Percentiles rank a stretch among this genome's conserved stretches.
phyloP scores from a whole-genome alignment of 2,113 vertebrate genomes.

The Colaptes auratus region DNA sequence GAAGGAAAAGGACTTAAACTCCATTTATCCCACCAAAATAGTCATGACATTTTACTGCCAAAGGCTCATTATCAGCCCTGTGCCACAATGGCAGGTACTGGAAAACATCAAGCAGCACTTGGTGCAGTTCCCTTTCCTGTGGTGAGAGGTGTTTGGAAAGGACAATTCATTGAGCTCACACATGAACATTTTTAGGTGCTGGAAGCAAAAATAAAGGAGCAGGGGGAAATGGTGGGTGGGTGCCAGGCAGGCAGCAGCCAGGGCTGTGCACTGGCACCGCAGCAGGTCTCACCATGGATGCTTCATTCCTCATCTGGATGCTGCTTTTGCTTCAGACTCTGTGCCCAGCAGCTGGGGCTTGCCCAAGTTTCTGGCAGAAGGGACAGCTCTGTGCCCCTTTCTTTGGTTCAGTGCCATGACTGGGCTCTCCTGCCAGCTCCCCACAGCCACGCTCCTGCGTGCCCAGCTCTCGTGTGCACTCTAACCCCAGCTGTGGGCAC shows the following conservation, averaged over 20 bases:
- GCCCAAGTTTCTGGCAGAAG: background rate
- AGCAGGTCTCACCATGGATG: background rate
- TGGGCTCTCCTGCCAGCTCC: background rate
- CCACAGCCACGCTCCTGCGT: background rate
- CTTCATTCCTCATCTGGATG: background rate
- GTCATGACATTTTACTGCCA: background rate
- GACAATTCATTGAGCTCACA: background rate
- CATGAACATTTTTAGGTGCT: background rate
- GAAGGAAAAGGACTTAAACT: background rate
- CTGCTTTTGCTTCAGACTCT: background rate
- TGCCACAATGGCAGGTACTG: background rate
- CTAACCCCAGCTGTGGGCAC: background rate
- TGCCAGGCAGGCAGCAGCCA: background rate
- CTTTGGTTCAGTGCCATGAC: background rate
- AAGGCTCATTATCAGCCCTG: background rate
- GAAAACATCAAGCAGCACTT: background rate
- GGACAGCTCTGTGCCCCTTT: background rate
- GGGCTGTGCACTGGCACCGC: background rate
- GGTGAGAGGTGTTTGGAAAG: slow-evolving; percentile 7
- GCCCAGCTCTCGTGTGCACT: background rate
- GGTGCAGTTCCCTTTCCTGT: background rate
- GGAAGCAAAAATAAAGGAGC: background rate
- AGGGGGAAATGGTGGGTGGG: accelerated
- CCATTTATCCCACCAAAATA: background rate
- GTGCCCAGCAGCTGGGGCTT: background rate